phyloP scores from a whole-genome alignment of 2,888 invertebrate species.

The Lasioglossum vierecki region DNA sequence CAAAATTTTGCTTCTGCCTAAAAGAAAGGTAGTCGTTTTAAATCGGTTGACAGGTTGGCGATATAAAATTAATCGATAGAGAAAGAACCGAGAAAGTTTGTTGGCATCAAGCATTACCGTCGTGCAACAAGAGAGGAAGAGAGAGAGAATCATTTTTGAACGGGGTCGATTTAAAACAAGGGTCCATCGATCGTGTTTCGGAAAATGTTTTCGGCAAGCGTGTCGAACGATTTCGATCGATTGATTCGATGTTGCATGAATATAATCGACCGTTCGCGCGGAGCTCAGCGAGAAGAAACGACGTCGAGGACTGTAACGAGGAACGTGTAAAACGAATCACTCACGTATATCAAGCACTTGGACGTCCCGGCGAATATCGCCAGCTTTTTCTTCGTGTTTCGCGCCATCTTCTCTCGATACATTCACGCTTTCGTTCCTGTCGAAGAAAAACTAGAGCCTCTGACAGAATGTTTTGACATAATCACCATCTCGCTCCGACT shows the following conservation, averaged over 20 bases:
- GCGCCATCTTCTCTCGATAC: conserved; percentile 72
- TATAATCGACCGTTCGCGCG: neutral
- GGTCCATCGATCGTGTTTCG: conserved; percentile 4
- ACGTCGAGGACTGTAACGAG: neutral
- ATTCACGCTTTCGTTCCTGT: conserved; percentile 40
- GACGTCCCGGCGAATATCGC: conserved; percentile 81
- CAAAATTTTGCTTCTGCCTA: conserved; percentile 84
- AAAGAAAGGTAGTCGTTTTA: conserved; percentile 55
- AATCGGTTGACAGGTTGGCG: neutral
- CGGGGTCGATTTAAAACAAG: neutral
- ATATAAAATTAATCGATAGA: neutral
- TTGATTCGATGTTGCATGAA: neutral
- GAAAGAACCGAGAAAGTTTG: neutral
- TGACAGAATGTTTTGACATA: conserved; percentile 79
- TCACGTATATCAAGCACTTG: conserved; percentile 81
- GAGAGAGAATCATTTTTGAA: neutral
- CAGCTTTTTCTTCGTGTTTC: conserved; percentile 78
- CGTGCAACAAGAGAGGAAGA: no score
- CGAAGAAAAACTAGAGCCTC: conserved; percentile 71
- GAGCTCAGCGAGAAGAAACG: conserved; percentile 6
- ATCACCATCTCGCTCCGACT: conserved; percentile 79
- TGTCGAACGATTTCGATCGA: neutral
- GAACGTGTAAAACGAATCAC: conserved; percentile 56
- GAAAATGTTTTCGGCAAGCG: neutral
- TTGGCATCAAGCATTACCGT: neutral